Evolutionary conservation across 2,888 invertebrate species (phyloP), one percentile per base, ranked within the genome.

Genomic region (Andrena flavipes): DNA sequence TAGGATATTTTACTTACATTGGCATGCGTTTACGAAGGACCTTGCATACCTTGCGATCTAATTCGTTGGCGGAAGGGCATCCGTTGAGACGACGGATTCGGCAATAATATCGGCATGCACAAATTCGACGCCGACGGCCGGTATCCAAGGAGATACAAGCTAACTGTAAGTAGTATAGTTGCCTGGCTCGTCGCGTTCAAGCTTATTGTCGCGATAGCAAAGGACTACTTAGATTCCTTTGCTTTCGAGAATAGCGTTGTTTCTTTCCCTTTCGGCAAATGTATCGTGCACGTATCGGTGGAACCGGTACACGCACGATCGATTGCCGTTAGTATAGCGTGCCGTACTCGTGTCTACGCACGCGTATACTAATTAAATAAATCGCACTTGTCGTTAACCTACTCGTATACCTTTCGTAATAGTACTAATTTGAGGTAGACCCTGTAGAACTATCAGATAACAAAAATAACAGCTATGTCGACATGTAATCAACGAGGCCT

Each of bases 341-440:
- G 49, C 26, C 64, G 42, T 49, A 48, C 26, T 60, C 59, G 62
- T 20, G 16, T 56, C 26, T 42, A 64, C 72, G 56, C 67, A 71
- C 67, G 20, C 67, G 59, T 54, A 63, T 33, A n/a, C 51, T 64
- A 72, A 64, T 76, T 76, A 76, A 82, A 82, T 82, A 81, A 73
- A 54, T 76, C 59, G 42, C 59, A 48, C 33, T 48, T 51, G 51
- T 65, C 65, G 48, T 83, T 73, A 83, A 49, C 54, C 63, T 76
- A 76, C 26, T 75, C 67, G 64, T 68, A 64, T 62, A 60, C 79
- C 56, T 68, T 77, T 33, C 54, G 69, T 35, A 81, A 80, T 70
- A 79, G 67, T 69, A 84, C 80, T 76, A 77, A 67, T 48, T 86
- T 91, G 92, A 93, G 92, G 92, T 93, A 93, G 93, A 91, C 88